These are phyloP conservation scores for Syncerus caffer DNA, from an alignment of 2,797 vertebrate species.

Conservation along the genomic window DNA sequence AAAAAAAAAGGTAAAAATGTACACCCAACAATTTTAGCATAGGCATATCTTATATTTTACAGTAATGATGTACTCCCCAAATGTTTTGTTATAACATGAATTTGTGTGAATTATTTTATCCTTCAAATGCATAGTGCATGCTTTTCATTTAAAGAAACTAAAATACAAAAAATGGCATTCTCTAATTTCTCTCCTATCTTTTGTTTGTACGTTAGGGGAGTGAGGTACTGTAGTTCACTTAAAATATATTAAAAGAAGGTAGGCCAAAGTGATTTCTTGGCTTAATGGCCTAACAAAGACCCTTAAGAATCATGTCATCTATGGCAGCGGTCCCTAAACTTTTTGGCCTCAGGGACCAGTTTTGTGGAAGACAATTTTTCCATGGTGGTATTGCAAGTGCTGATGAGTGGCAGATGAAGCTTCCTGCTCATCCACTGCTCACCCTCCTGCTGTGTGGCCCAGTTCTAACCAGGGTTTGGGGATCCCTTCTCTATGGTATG, in stretches of 20 bases:
- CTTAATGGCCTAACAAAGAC: neutral
- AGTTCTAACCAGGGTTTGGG: neutral
- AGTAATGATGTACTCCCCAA: neutral
- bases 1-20: neutral
- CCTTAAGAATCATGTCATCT: neutral
- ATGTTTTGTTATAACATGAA: slow-evolving; percentile 22
- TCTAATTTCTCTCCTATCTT: slow-evolving; percentile 20
- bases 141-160: slow-evolving; percentile 20
- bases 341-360: neutral
- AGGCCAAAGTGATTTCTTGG: neutral
- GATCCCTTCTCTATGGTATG: neutral
- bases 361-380: neutral
- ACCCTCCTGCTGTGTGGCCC: neutral
- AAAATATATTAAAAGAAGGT: slow-evolving; percentile 4
- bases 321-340: neutral
- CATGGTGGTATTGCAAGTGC: neutral
- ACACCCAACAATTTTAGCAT: neutral
- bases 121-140: neutral
- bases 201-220: neutral
- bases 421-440: neutral
- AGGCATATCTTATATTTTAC: slow-evolving; percentile 6
- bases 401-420: neutral
- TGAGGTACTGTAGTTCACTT: neutral
- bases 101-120: slow-evolving; percentile 28
- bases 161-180: neutral